phyloP scores from a whole-genome alignment of 2,888 invertebrate species.

The Hirtodrosophila cameraria region DNA sequence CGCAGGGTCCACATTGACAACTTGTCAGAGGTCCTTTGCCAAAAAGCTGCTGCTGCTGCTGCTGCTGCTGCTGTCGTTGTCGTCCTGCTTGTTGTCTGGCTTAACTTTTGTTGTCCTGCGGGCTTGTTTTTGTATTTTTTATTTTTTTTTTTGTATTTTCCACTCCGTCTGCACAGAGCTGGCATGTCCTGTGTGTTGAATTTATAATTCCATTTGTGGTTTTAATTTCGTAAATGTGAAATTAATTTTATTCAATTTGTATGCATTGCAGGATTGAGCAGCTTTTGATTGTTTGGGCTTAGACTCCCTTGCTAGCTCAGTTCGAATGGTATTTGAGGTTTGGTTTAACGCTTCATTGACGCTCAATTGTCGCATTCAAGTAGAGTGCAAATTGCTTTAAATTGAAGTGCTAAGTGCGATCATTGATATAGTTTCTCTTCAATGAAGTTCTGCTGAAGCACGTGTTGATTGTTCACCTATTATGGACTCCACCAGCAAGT shows the following conservation, averaged over 20 bases:
- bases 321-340: slow-evolving; percentile 8
- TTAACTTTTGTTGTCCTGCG: slow-evolving; percentile 80
- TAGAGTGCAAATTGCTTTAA: slow-evolving; percentile 9
- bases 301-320: not conserved
- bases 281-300: slow-evolving; percentile 5
- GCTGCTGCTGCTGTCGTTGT: too few species aligned
- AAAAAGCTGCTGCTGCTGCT: slow-evolving; percentile 40
- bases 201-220: slow-evolving; percentile 80
- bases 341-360: slow-evolving; percentile 59
- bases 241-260: slow-evolving; percentile 78
- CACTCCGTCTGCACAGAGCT: not conserved
- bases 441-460: not conserved
- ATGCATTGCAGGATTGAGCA: slow-evolving; percentile 1
- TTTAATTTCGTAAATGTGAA: slow-evolving; percentile 80
- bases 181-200: slow-evolving; percentile 59
- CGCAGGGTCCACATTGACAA: slow-evolving; percentile 55
- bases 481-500: slow-evolving; percentile 92
- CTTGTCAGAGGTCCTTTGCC: slow-evolving; percentile 55
- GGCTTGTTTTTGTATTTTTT: slow-evolving; percentile 52
- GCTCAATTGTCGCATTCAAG: slow-evolving; percentile 44
- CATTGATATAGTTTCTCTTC: too few species aligned
- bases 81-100: slow-evolving; percentile 59
- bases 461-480: slow-evolving; percentile 92
- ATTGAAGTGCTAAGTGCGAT: slow-evolving; percentile 1
- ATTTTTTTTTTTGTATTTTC: slow-evolving; percentile 10